Evolutionary conservation across 1,140 invertebrate species (phyloP).

Genomic region (Achroia grisella): DNA sequence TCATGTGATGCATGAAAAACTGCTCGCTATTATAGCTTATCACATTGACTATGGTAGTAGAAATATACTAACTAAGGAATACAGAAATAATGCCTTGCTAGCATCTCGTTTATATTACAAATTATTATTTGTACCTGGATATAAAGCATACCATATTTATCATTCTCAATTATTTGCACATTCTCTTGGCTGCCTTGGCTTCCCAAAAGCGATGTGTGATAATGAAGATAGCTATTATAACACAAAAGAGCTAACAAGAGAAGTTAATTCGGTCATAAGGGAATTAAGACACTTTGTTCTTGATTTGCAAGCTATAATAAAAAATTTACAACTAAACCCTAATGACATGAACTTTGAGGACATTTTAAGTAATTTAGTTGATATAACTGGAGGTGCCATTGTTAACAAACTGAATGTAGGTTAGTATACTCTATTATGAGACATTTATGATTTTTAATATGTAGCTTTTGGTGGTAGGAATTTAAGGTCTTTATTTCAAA

Average conservation of each 20-base stretch:
- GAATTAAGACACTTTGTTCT: slow-evolving; percentile 36
- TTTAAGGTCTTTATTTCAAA: too few relatives aligned
- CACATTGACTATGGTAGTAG: slow-evolving; percentile 50
- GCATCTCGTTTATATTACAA: slow-evolving; percentile 55
- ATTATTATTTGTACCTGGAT: slow-evolving; percentile 50
- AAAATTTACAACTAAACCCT: slow-evolving; percentile 36
- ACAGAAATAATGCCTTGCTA: slow-evolving; percentile 44
- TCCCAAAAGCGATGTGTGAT: slow-evolving; percentile 48
- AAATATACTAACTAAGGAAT: slow-evolving; percentile 39
- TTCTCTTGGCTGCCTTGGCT: slow-evolving; percentile 45
- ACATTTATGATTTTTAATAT: too few relatives aligned
- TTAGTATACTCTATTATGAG: too few relatives aligned
- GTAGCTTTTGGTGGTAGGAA: too few relatives aligned
- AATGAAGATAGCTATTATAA: slow-evolving; percentile 47
- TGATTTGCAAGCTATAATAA: slow-evolving; percentile 37
- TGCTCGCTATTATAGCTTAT: slow-evolving; percentile 47
- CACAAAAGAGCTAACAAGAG: slow-evolving; percentile 32
- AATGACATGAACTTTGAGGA: slow-evolving; percentile 64
- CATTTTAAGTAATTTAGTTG: slow-evolving; percentile 51
- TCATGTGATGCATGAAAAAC: slow-evolving; percentile 37
- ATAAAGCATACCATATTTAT: slow-evolving; percentile 58
- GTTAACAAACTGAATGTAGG: slow-evolving; percentile 52
- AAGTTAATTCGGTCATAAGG: slow-evolving; percentile 46
- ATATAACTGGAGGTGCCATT: slow-evolving; percentile 48
- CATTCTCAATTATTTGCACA: slow-evolving; percentile 64